Conservation (phyloP, 2,888 invertebrate genomes). For the Catonia carolina region DNA sequence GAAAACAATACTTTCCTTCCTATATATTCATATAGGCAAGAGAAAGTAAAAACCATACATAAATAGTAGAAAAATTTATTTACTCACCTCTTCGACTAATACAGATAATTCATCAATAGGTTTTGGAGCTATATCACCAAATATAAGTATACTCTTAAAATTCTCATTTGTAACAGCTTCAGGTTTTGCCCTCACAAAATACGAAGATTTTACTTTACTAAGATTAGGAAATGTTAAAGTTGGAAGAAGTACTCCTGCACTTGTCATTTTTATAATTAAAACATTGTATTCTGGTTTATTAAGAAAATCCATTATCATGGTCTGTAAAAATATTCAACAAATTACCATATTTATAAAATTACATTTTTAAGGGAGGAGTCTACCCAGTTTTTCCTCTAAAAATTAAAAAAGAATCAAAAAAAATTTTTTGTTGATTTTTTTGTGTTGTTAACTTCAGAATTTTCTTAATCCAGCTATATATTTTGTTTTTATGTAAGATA, state of each 20-base stretch:
- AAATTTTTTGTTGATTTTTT: too few relatives aligned
- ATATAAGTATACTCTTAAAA: conserved; percentile 48
- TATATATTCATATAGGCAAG: too few relatives aligned
- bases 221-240: conserved; percentile 54
- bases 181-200: conserved; percentile 64
- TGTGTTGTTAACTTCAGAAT: too few relatives aligned
- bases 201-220: conserved; percentile 60
- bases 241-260: conserved; percentile 59
- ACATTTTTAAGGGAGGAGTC: too few relatives aligned
- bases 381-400: too few relatives aligned
- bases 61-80: too few relatives aligned
- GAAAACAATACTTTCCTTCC: too few relatives aligned
- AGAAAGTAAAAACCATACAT: too few relatives aligned
- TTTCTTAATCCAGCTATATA: too few relatives aligned
- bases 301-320: conserved; percentile 49
- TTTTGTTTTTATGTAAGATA: too few relatives aligned
- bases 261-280: conserved; percentile 55
- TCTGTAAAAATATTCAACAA: conserved; percentile 45
- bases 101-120: conserved; percentile 62
- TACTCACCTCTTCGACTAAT: conserved; percentile 55
- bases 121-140: conserved; percentile 66
- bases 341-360: too few relatives aligned
- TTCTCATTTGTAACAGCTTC: conserved; percentile 58
- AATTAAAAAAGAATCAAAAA: too few relatives aligned
- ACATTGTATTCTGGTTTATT: conserved; percentile 44